A percentile compares a stretch with the other conserved stretches of the same genome.
phyloP scores from a whole-genome alignment of 23 tunicate genomes.

The Ascidia mentula region DNA sequence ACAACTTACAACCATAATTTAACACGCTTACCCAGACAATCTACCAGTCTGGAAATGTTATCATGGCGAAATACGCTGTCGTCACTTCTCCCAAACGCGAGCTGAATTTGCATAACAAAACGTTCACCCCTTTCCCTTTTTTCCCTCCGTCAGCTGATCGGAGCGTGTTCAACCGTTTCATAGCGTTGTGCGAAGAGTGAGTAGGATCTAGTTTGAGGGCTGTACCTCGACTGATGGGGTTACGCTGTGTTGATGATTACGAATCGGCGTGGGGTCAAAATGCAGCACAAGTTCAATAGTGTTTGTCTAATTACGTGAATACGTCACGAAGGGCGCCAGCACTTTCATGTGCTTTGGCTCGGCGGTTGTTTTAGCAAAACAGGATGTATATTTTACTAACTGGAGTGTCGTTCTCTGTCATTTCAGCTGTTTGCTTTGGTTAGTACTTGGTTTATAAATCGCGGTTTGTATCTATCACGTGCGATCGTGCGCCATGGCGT shows the following conservation, averaged over 20 bases:
- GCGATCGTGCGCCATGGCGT: conserved; percentile 12
- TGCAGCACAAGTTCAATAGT: too few species aligned
- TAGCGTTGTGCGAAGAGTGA: too few species aligned
- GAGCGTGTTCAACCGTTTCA: too few species aligned
- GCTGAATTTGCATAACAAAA: neutral
- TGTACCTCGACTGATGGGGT: too few species aligned
- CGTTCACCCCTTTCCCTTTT: neutral
- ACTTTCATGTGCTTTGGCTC: too few species aligned
- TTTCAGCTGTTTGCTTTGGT: neutral
- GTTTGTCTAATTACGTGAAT: too few species aligned
- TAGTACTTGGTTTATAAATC: neutral
- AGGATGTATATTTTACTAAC: neutral
- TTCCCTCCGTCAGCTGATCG: neutral
- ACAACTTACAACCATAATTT: too few species aligned
- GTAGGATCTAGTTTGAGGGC: too few species aligned
- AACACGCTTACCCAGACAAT: too few species aligned
- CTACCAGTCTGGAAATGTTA: neutral
- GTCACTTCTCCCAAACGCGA: neutral
- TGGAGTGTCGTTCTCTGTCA: neutral
- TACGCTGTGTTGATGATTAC: too few species aligned
- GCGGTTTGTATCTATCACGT: neutral
- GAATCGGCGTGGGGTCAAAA: too few species aligned
- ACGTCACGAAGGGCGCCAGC: too few species aligned
- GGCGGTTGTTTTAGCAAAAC: neutral
- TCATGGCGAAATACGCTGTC: neutral